These are phyloP conservation scores for Drosophila miranda DNA, from an alignment of 1,140 invertebrate species.

Conservation along the genomic window DNA sequence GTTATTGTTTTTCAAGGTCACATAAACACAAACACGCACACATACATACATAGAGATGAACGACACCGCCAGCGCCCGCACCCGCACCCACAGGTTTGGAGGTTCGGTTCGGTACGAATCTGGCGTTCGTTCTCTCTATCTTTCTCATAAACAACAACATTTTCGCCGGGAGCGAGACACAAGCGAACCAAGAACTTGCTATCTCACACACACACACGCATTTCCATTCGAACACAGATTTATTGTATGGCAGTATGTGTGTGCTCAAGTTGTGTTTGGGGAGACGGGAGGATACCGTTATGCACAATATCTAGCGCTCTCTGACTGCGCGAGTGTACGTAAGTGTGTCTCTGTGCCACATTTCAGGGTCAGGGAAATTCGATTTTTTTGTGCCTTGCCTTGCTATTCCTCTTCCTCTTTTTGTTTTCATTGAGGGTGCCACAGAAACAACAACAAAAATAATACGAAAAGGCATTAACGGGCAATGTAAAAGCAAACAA, in stretches of 20 bases:
- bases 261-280: slow-evolving; percentile 40
- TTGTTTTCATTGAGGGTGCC: slow-evolving; percentile 35
- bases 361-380: slow-evolving; percentile 79
- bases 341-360: slow-evolving; percentile 50
- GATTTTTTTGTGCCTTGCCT: slow-evolving; percentile 56
- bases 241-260: slow-evolving; percentile 8
- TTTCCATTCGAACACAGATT: too few species aligned
- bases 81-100: slow-evolving; percentile 29
- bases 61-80: slow-evolving; percentile 25
- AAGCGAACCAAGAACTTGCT: slow-evolving; percentile 42
- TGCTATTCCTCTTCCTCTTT: slow-evolving; percentile 21
- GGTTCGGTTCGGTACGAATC: slow-evolving; percentile 23
- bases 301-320: slow-evolving; percentile 45
- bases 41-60: slow-evolving; percentile 27
- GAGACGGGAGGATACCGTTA: slow-evolving; percentile 67
- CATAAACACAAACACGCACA: slow-evolving; percentile 40
- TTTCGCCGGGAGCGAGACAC: slow-evolving; percentile 33
- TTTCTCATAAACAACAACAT: slow-evolving; percentile 9
- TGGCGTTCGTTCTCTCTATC: slow-evolving; percentile 10
- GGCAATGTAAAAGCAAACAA: too few species aligned
- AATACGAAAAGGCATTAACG: not conserved
- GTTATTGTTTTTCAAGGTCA: slow-evolving; percentile 78
- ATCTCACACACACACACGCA: slow-evolving; percentile 27
- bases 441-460: slow-evolving; percentile 8
- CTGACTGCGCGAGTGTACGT: slow-evolving; percentile 2